Evolutionary conservation across 2,797 vertebrate genomes (phyloP).

Genomic region (Gallirallus australis): DNA sequence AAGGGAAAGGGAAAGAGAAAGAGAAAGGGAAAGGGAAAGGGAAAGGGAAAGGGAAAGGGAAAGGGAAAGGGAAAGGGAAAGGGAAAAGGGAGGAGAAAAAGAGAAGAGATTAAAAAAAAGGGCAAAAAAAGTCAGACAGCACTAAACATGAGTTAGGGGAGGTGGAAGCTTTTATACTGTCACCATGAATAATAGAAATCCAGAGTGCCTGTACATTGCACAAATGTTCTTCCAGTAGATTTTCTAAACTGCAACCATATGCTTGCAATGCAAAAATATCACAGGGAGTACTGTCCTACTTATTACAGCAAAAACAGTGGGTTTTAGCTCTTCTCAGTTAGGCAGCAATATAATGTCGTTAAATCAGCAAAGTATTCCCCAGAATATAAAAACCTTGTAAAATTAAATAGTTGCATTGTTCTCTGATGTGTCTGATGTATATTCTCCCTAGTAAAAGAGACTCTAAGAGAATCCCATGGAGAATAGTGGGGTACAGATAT

Average conservation of each 20-base stretch:
- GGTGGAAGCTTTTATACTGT: conserved; percentile 12
- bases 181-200: conserved; percentile 64
- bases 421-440: not conserved
- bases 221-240: conserved; percentile 56
- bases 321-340: conserved; percentile 33
- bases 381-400: conserved; percentile 20
- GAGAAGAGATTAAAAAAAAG: rapidly evolving
- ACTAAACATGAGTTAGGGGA: conserved; percentile 6
- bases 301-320: conserved; percentile 39
- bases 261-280: conserved; percentile 62
- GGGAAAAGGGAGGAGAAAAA: no score
- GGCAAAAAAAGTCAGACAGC: not conserved
- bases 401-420: conserved; percentile 23
- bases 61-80: no score
- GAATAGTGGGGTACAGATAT: not conserved
- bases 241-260: conserved; percentile 58
- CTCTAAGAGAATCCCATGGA: not conserved
- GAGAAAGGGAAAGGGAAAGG: no score
- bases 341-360: not conserved
- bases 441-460: not conserved
- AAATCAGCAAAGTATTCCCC: conserved; percentile 18
- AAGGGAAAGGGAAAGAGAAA: no score
- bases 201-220: conserved; percentile 10
- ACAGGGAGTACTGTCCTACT: conserved; percentile 57
- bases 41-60: no score